Evolutionary conservation across 2,113 vertebrate species (phyloP).

Genomic region (Odobenus rosmarus): DNA sequence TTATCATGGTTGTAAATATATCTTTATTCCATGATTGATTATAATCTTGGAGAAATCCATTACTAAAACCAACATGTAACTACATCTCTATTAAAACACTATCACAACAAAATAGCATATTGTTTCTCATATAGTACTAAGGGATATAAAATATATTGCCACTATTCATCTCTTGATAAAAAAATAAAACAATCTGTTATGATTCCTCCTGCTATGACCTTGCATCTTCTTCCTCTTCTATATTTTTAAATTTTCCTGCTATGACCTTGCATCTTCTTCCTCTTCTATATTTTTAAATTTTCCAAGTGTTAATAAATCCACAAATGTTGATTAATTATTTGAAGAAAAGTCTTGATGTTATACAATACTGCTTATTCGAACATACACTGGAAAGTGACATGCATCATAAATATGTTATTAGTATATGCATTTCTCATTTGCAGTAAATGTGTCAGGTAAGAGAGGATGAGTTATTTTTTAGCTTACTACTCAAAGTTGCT

Average conservation of each 20-base stretch:
- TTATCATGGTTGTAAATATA: slow-evolving; percentile 19
- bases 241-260: background rate
- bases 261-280: background rate
- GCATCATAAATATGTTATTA: background rate
- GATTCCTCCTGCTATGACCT: background rate
- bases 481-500: background rate
- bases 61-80: slow-evolving; percentile 12
- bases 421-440: background rate
- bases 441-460: background rate
- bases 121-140: background rate
- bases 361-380: background rate
- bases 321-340: background rate
- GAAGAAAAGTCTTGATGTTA: background rate
- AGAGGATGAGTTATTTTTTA: background rate
- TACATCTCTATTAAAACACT: slow-evolving; percentile 17
- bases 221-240: background rate
- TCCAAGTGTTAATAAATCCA: background rate
- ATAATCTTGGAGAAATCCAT: background rate
- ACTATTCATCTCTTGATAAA: background rate
- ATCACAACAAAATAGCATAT: background rate
- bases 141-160: background rate
- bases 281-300: slow-evolving; percentile 3
- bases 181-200: background rate
- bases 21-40: background rate
- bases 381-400: background rate